Evolutionary conservation across 2,113 vertebrate genomes (phyloP).

Genomic region (Amazona vittata): DNA sequence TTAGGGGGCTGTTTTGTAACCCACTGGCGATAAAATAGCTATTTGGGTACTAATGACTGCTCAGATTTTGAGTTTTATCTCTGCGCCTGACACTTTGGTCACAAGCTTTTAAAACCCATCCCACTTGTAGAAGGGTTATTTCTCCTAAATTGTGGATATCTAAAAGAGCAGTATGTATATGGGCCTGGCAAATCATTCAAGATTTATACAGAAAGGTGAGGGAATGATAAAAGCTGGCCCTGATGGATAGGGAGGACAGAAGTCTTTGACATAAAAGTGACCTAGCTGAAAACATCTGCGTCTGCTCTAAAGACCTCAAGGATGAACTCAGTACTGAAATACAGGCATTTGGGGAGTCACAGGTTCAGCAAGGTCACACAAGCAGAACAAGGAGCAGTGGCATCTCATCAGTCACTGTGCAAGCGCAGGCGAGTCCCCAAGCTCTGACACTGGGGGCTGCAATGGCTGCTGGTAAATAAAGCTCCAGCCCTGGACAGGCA

Average conservation of each 20-base stretch:
- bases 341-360: background rate
- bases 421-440: fast-evolving
- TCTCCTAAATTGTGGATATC: background rate
- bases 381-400: background rate
- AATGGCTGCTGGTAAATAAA: background rate
- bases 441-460: background rate
- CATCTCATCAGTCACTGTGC: fast-evolving
- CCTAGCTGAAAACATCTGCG: background rate
- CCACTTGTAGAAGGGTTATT: background rate
- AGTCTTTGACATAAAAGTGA: background rate
- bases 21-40: background rate
- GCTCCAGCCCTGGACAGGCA: background rate
- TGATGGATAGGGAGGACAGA: background rate
- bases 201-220: background rate
- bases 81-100: background rate
- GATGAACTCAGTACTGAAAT: background rate
- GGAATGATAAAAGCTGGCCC: background rate
- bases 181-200: background rate
- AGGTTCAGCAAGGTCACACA: background rate
- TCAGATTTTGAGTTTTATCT: background rate
- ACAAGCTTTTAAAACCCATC: background rate
- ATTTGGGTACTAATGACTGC: background rate
- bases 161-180: background rate
- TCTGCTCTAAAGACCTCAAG: background rate
- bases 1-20: background rate